Evolutionary conservation across 2,888 invertebrate genomes (phyloP).

Genomic region (Siphlonurus alternatus): DNA sequence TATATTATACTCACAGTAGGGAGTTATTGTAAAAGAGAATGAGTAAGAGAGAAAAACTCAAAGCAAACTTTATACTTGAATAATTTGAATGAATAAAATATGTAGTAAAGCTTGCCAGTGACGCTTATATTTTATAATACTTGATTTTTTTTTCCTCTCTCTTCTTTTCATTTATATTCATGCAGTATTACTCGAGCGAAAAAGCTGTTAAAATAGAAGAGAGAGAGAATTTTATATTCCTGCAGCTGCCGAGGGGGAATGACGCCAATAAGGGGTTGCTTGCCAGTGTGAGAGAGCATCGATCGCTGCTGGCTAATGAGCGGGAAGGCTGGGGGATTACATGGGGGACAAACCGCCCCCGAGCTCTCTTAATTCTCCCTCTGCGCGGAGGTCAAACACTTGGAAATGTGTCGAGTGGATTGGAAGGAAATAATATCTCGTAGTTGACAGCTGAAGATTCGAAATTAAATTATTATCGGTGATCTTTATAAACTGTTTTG

Average conservation of each 20-base stretch:
- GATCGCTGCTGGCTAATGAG: constrained; percentile 23
- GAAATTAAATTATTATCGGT: too few species aligned
- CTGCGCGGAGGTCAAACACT: too few species aligned
- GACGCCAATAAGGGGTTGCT: constrained; percentile 10
- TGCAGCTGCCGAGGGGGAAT: background rate
- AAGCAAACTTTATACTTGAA: constrained; percentile 2
- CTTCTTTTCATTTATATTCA: background rate
- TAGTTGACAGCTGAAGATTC: too few species aligned
- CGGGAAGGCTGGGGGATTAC: constrained; percentile 8
- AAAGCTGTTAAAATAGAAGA: constrained; percentile 1
- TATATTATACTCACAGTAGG: background rate
- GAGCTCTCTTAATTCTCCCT: background rate
- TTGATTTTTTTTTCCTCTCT: background rate
- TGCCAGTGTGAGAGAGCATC: constrained; percentile 28
- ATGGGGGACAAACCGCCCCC: background rate
- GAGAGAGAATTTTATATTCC: background rate
- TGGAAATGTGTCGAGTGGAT: background rate
- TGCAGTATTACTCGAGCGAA: constrained; percentile 2
- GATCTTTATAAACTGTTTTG: too few species aligned
- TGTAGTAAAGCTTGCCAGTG: background rate
- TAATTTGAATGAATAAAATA: constrained; percentile 2
- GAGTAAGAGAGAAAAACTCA: background rate
- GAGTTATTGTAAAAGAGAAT: background rate
- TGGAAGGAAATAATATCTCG: background rate
- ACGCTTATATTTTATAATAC: background rate